These are phyloP conservation scores for Acrocephalus kingi DNA, from an alignment of 2,113 vertebrate species.

Conservation along the genomic window DNA sequence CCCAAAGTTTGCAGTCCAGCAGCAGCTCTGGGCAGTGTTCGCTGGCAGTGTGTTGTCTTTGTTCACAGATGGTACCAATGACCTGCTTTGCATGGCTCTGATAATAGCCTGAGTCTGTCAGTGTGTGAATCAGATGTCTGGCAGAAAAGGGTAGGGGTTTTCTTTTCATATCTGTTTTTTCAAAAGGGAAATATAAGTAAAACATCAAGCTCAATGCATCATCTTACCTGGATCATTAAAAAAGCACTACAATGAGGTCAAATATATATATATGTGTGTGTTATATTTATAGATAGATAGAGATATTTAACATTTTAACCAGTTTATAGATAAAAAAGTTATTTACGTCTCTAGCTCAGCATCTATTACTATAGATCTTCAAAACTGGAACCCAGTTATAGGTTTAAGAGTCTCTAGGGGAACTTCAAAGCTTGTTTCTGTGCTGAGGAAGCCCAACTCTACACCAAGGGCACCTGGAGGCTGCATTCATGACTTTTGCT, in stretches of 20 bases:
- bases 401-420: neutral
- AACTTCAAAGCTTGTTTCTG: neutral
- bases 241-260: neutral
- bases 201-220: neutral
- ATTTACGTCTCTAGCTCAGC: neutral
- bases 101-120: neutral
- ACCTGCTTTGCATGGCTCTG: neutral
- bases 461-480: neutral
- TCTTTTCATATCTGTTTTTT: neutral
- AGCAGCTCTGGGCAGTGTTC: neutral
- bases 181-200: neutral
- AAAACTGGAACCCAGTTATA: neutral
- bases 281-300: neutral
- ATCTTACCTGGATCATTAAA: neutral
- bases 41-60: neutral
- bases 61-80: neutral
- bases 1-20: neutral
- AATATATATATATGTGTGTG: neutral
- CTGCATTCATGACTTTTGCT: neutral
- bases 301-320: neutral
- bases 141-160: neutral
- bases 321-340: neutral
- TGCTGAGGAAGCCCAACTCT: neutral
- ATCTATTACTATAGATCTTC: neutral
- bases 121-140: neutral